Conservation (phyloP, 1,140 invertebrate species). For the Linepithema humile region DNA sequence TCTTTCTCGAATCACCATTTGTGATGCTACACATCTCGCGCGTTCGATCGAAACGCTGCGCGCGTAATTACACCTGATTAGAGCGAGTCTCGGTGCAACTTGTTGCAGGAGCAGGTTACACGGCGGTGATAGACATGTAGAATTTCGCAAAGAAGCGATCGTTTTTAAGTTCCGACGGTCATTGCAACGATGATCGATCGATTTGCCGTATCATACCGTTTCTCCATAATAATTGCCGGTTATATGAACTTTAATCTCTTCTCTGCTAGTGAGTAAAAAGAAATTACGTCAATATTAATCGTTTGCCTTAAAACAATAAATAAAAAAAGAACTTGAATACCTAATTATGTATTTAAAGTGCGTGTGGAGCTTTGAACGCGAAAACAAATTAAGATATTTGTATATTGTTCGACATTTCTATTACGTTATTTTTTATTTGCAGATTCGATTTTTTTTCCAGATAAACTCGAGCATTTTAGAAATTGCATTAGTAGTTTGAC, state of each 20-base stretch:
- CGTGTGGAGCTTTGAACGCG: background rate
- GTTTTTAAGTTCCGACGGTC: background rate
- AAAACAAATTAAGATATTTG: background rate
- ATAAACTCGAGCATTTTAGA: background rate
- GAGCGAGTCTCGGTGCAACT: conserved; percentile 31
- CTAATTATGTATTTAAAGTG: background rate
- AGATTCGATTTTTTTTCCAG: background rate
- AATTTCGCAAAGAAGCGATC: conserved; percentile 31
- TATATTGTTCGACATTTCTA: background rate
- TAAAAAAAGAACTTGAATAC: background rate
- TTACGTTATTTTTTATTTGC: background rate
- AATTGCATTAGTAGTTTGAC: background rate
- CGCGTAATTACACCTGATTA: conserved; percentile 31
- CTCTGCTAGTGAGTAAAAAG: background rate
- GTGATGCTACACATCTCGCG: background rate
- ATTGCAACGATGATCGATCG: conserved; percentile 43
- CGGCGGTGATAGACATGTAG: background rate
- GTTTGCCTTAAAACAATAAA: background rate
- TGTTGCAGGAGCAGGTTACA: conserved; percentile 29
- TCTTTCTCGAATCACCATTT: background rate
- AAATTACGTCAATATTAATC: background rate
- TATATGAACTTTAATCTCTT: conserved; percentile 6
- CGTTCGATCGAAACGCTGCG: conserved; percentile 2
- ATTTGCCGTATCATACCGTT: background rate
- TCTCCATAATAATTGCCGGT: conserved; percentile 28